Evolutionary conservation across 2,888 invertebrate genomes (phyloP).

Genomic region (Prosopocoilus inquinatus): DNA sequence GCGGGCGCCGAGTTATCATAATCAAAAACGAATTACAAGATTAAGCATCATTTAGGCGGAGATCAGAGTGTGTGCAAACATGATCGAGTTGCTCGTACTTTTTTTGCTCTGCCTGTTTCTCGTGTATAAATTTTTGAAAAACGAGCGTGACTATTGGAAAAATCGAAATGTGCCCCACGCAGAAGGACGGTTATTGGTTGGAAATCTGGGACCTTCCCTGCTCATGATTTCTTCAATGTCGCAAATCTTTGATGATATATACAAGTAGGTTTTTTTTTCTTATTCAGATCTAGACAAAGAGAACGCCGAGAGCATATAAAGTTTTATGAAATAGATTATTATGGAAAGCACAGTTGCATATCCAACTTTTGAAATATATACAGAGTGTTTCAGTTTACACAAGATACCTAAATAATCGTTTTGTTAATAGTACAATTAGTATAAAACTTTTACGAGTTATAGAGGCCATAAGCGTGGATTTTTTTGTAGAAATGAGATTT

Average conservation of each 20-base stretch:
- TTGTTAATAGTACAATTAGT: no score
- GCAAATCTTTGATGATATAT: conserved; percentile 10
- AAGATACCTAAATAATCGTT: no score
- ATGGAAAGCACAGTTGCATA: background rate
- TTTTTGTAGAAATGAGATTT: no score
- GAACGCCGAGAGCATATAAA: no score
- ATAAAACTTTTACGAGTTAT: no score
- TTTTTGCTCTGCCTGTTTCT: background rate
- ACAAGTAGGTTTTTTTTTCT: conserved; percentile 22
- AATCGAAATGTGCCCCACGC: conserved; percentile 13
- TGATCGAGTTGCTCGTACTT: background rate
- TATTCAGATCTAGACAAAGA: background rate
- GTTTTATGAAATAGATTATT: background rate
- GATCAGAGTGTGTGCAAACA: background rate
- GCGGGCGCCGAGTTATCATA: no score
- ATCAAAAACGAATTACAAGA: no score
- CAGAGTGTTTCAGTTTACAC: no score
- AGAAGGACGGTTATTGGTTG: conserved; percentile 19
- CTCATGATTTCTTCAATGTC: conserved; percentile 5
- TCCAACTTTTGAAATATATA: no score
- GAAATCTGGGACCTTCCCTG: conserved; percentile 18
- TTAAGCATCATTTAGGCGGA: no score
- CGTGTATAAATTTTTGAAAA: background rate
- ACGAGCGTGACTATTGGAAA: conserved; percentile 21
- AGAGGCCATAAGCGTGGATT: no score